Evolutionary conservation across 2,888 invertebrate species (phyloP), one percentile per base, ranked within the genome.

Genomic region (Platerodrilus igneus): DNA sequence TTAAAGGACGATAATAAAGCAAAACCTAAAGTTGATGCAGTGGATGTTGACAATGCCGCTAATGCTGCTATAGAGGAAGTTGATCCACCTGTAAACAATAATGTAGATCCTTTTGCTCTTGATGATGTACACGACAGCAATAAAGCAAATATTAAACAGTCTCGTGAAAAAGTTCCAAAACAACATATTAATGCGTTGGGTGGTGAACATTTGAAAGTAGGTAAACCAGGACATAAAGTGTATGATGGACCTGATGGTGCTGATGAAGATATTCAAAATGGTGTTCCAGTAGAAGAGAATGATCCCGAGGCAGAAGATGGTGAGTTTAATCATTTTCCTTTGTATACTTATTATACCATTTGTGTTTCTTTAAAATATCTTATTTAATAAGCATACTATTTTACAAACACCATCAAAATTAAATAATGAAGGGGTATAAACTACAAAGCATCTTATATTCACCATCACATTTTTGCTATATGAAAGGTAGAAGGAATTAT

Each of bases 271-370:
- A 51, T 47, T 9, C 53, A 52, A 25, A 55, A 55, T 31, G 58
- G 57, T 44, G 44, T 55, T 9, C 56, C 55, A 34, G 33, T 57
- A 9, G 58, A 60, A 37, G 45, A 45, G 23, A 37, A 30, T 22
- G 41, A 41, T 23, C 51, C 42, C n/a, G 50, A 52, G 39, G 52
- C 47, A 68, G 74, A 72, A 52, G 74, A 74, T 58, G 74, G 73
- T 73, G 57, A 58, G 57, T 51, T 18, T 22, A 27, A 31, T 35
- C 28, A 25, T 18, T 31, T 16, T 31, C 13, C 4, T 17, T 23
- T 27, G 7, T 33, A 11, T 16, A 2, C 20, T 13, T 17, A 18
- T 34, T 2, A 14, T 30, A 8, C 15, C 14, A 17, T 31, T 38
- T 8, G 1, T 29, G n/a, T 6, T 15, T 17, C 16, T n/a, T 29